Conservation (phyloP, 2,113 vertebrate species). For the Chlamydotis undulata region DNA sequence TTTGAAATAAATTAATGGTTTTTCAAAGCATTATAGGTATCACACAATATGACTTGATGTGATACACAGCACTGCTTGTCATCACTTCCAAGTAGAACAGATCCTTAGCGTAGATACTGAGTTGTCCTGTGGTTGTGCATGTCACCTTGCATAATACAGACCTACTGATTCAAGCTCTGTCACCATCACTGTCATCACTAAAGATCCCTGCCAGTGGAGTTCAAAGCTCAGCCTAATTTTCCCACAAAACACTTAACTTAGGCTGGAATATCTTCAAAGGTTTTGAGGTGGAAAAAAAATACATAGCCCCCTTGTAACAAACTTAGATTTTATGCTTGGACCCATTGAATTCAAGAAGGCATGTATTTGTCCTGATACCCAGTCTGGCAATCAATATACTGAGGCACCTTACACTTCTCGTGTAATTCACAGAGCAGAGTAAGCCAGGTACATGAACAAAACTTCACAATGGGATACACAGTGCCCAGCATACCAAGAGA, state of each 20-base stretch:
- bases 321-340: not conserved
- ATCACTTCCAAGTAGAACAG: not conserved
- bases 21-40: not conserved
- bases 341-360: not conserved
- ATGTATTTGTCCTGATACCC: not conserved
- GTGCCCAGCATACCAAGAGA: not conserved
- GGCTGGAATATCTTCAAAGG: not conserved
- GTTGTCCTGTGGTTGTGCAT: not conserved
- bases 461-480: not conserved
- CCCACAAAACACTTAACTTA: not conserved
- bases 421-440: not conserved
- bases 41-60: not conserved
- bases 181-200: not conserved
- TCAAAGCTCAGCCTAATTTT: not conserved
- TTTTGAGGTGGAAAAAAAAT: not conserved
- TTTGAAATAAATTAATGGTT: not conserved
- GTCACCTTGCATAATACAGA: not conserved
- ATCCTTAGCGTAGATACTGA: accelerated
- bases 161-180: not conserved
- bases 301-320: not conserved
- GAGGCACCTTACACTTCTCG: accelerated
- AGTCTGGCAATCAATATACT: not conserved
- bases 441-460: not conserved
- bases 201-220: not conserved
- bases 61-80: not conserved